Evolutionary conservation across 2,888 invertebrate genomes (phyloP).

Genomic region (Cosmia trapezina): DNA sequence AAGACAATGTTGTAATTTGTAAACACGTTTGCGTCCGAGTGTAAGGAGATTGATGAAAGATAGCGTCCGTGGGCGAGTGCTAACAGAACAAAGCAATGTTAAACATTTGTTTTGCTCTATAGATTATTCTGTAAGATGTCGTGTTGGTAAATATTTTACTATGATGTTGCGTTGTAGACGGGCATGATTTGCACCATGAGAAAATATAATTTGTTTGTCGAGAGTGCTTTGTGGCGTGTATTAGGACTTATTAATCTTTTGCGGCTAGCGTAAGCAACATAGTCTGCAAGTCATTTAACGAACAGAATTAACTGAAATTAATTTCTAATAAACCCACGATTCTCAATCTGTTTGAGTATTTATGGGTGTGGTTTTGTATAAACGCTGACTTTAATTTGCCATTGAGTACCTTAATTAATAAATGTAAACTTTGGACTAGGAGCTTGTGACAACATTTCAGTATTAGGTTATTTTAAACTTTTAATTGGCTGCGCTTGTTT

Average conservation of each 20-base stretch:
- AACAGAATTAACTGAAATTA: conserved; percentile 30
- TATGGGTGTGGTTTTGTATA: conserved; percentile 15
- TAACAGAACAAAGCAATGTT: conserved; percentile 77
- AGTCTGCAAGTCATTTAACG: conserved; percentile 10
- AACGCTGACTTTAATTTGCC: conserved; percentile 9
- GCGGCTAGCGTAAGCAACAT: conserved; percentile 18
- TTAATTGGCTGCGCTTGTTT: not conserved
- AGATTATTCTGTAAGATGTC: conserved; percentile 79
- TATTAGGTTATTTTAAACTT: not conserved
- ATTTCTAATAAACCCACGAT: conserved; percentile 31
- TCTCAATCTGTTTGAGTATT: conserved; percentile 20
- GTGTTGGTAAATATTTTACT: conserved; percentile 76
- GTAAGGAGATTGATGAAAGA: conserved; percentile 79
- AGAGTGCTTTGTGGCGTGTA: conserved; percentile 64
- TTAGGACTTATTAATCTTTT: conserved; percentile 39
- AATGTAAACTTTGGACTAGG: conserved; percentile 7
- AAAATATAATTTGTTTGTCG: conserved; percentile 69
- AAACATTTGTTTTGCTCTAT: conserved; percentile 82
- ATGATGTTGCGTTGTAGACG: conserved; percentile 70
- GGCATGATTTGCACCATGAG: conserved; percentile 76
- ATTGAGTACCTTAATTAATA: conserved; percentile 26
- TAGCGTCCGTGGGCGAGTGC: conserved; percentile 75
- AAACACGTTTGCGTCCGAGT: conserved; percentile 69
- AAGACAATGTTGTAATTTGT: conserved; percentile 71
- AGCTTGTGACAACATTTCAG: not conserved